Evolutionary conservation across 2,113 vertebrate species (phyloP), one percentile per base, ranked within the genome.

Genomic region (Oncorhynchus mykiss): DNA sequence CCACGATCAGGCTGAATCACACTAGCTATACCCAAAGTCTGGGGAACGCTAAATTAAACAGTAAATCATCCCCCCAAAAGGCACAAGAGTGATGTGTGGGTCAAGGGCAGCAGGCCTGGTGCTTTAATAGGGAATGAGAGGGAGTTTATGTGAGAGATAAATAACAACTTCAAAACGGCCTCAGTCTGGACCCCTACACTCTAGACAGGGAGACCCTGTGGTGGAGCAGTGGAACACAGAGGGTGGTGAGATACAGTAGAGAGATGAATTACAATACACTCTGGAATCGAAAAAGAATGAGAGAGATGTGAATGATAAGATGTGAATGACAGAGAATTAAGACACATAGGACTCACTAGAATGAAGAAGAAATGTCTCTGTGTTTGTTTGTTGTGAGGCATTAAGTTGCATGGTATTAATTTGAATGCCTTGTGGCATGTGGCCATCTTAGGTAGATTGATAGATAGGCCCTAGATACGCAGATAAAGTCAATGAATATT

Each of bases 101-200:
- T 92, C 91, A 92, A 92, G 92, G 90, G 88, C 86, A 90, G 87
- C 85, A 85, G 84, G 90, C 88, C 85, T 86, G 85, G 87, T 82
- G 83, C 84, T 89, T 88, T 88, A 88, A 87, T 84, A 88, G 87
- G 82, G 87, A 84, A 91, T 90, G 87, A 90, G 86, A 83, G 87
- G 84, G 76, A 86, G 85, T 91, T 89, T 90, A 91, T 88, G 89
- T 86, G 88, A 83, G 84, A 90, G 89, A 92, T 90, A 90, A 91
- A 91, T 90, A 91, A 90, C 82, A 73, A 85, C 82, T 87, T 91
- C 88, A 90, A 88, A 91, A 91, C 88, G 85, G 85, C 86, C 81
- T 81, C 72, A 77, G 77, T 81, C 82, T 82, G 75, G 84, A 78
- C 79, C 89, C 90, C 86, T 73, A 79, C 86, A 89, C 86, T 84